phyloP scores from a whole-genome alignment of 2,113 vertebrate species.

The Gambusia holbrooki region DNA sequence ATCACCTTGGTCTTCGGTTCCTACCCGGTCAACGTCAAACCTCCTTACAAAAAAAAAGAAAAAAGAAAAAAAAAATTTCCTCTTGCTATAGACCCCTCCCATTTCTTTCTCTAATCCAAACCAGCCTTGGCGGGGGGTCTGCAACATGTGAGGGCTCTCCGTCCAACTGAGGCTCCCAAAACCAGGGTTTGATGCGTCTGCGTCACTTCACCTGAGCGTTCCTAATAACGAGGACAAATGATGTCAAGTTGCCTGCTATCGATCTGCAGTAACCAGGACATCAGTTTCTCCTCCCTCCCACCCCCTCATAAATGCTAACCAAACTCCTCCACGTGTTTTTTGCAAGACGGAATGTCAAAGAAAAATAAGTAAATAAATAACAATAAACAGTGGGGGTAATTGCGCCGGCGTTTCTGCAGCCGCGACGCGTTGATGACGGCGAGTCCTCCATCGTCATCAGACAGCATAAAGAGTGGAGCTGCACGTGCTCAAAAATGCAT shows the following conservation, averaged over 20 bases:
- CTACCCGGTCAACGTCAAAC: not conserved
- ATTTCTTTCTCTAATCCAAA: not conserved
- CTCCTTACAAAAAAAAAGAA: not conserved
- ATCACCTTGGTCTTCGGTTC: conserved; percentile 39
- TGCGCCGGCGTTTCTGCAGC: not conserved
- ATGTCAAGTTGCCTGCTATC: not conserved
- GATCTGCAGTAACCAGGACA: not conserved
- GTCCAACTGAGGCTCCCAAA: not conserved
- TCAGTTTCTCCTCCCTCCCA: not conserved
- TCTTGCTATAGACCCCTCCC: conserved; percentile 22
- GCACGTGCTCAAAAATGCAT: conserved; percentile 22
- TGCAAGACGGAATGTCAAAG: not conserved
- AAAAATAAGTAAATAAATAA: no score
- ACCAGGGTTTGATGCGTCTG: not conserved
- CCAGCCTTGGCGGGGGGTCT: not conserved
- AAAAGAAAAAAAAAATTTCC: not conserved
- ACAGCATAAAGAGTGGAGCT: not conserved
- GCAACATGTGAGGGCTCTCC: conserved; percentile 10
- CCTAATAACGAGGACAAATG: not conserved
- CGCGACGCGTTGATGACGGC: not conserved
- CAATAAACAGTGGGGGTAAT: not conserved
- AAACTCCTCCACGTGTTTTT: not conserved
- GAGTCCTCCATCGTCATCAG: no score
- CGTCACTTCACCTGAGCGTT: not conserved
- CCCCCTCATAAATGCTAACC: not conserved